Evolutionary conservation across 1,140 invertebrate genomes (phyloP), one percentile per base, ranked within the genome.

Genomic region (Oscheius sp.): DNA sequence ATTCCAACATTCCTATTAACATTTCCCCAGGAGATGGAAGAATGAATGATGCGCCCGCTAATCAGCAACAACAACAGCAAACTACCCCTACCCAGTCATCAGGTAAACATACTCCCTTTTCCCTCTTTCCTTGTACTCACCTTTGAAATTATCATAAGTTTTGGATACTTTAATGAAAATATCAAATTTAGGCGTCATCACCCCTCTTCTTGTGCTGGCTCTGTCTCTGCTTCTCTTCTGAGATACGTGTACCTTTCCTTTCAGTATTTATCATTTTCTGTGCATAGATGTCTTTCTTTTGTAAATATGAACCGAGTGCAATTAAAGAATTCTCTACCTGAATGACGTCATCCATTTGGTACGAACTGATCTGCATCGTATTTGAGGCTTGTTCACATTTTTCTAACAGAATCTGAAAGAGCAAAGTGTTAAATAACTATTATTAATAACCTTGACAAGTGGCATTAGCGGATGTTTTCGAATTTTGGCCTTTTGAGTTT

Each of bases 401-500:
- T 36, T 61, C 15, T 10, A 68, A 29, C 26, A 68, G 55, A 28
- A 68, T 15, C 28, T 68, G 32, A 23, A 55, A 55, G n/a, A n/a
- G n/a, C n/a, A n/a, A n/a, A n/a, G n/a, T 55, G 7, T 20, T 55
- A 13, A 10, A 10, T 42, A n/a, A 10, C 38, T 55, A 23, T 55
- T 7, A 13, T 23, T 55, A 23, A 55, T 23, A 20, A 55, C 49
- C 23, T 55, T 55, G 3, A 68, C 67, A 3, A 68, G n/a, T 0
- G 67, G 67, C 55, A 68, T 59, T 1, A 68, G 23, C 2, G 67
- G 67, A 42, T 68, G 55, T 68, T 38, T 32, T 68, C 34, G 35
- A 38, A 68, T 59, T 68, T 68, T 61, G 49, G 35, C 35, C 35
- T 68, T 68, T 59, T 59, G 52, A 36, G n/a, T n/a, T n/a, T n/a